Evolutionary conservation across 2,797 vertebrate genomes (phyloP).

Genomic region (Oreochromis mossambicus): DNA sequence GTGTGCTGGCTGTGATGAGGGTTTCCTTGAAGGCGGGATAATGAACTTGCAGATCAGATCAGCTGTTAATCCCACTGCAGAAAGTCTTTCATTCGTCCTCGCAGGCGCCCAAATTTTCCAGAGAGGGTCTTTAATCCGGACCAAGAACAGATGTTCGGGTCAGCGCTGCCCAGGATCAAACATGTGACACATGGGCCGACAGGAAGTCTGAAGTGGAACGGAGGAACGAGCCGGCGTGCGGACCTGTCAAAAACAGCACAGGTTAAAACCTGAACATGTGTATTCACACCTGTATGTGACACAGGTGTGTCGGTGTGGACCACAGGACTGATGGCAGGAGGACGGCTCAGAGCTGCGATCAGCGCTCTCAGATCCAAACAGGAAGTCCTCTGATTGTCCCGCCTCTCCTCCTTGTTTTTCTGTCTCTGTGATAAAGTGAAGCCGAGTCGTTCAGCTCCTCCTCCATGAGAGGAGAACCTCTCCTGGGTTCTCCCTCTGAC

Average conservation of each 20-base stretch:
- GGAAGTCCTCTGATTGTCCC: not conserved
- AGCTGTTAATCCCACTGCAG: constrained; percentile 9
- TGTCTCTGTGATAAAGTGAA: no score
- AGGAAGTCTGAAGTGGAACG: not conserved
- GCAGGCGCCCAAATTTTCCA: not conserved
- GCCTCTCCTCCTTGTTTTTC: no score
- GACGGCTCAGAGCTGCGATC: no score
- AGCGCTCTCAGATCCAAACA: not conserved
- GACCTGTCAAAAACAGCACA: not conserved
- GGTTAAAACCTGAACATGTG: no score
- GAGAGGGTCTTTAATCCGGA: constrained; percentile 27
- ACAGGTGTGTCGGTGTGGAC: no score
- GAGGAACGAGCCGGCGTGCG: not conserved
- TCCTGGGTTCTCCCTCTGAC: not conserved
- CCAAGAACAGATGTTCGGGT: constrained; percentile 2
- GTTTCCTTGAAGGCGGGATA: not conserved
- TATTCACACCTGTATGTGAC: no score
- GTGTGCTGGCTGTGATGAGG: not conserved
- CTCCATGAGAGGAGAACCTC: not conserved
- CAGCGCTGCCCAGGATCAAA: not conserved
- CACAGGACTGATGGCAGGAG: no score
- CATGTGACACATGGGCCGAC: not conserved
- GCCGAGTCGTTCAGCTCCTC: not conserved
- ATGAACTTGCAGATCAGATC: not conserved
- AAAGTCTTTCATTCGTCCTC: constrained; percentile 10